Evolutionary conservation across 2,797 vertebrate species (phyloP), one percentile per base, ranked within the genome.

Genomic region (Avahi laniger): DNA sequence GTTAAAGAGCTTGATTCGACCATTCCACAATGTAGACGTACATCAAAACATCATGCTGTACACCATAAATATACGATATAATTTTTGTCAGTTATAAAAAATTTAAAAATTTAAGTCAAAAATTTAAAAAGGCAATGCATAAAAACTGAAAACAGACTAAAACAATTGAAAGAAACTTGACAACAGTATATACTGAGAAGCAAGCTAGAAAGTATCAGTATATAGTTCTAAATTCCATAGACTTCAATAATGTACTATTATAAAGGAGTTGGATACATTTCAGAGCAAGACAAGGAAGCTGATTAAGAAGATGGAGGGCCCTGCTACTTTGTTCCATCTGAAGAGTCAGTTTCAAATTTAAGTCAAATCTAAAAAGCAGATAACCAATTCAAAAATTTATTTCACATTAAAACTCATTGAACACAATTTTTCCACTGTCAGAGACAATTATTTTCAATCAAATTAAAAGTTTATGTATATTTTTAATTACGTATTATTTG

Each of bases 261-360:
- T 2, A n/a, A 69, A 50, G 5, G 2, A 26, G 13, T 24, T 41
- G 22, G 12, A 7, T 13, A 61, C 3, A 11, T n/a, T 80, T 86
- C 84, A 4, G 1, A 57, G 30, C 17, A 28, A 63, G 50, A 13
- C 9, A 2, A 20, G 2, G 6, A 41, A 13, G 4, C 10, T 33
- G 35, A 24, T 28, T 63, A 65, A 1, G 7, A 50, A 48, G 41
- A 41, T 0, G 6, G 0, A 30, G 14, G 0, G 4, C 20, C 43
- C 38, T 79, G 18, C n/a, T n/a, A 11, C 11, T 30, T 1, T 43
- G n/a, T 4, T 82, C 46, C 61, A 50, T 33, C 28, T 81, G n/a
- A 69, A 59, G 7, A 50, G 10, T 72, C 14, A 3, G 2, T 69
- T 79, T 73, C 28, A 69, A 86, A 43, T 3, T 0, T 41, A 80